Base-by-base conservation (phyloP, 35 echinoderm and acorn worm genomes). In the Holothuria glaberrima region DNA sequence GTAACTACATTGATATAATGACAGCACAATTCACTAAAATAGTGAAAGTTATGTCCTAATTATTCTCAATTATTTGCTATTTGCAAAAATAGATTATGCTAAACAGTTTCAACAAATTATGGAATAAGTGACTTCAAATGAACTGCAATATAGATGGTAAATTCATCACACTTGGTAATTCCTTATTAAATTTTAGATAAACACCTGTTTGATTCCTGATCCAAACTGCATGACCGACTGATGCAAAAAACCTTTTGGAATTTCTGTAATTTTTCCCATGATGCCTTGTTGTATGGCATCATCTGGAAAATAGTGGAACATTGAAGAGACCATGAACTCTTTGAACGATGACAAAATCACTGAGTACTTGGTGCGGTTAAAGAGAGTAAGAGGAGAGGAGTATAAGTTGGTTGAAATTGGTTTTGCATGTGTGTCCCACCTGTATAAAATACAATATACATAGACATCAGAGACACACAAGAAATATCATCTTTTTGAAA, bases 281-380 rank as follows among this genome's bases (percentile, higher is more conserved):
- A 90, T 46, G 50, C 88, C 88, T 57, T 79, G 59, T 22, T 79
- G n/a, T 35, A 90, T 59, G 6, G 74, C 59, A 60, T 76, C 88
- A 18, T 32, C 34, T 24, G n/a, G 54, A 19, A 25, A 30, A 16
- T 63, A 58, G 59, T 86, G 59, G 62, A 66, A 58, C 88, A 90
- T 76, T 17, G 88, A 90, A 9, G 44, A 56, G n/a, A 76, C 88
- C 88, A 90, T 90, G 72, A 90, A 90, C 30, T 90, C 88, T 24
- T 69, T 76, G 71, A 90, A 90, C 1, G 70, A 41, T 31, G 88
- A 90, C 46, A 90, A 14, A 45, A 90, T 32, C 48, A 90, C 71
- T 5, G 88, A 58, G 31, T 90, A 46, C 24, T 61, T 46, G 72
- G 88, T 77, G 25, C 59, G 48, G 56, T 90, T 76, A 54, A 90